These are phyloP conservation scores for Phalacrocorax brasilianus DNA, from an alignment of 2,113 vertebrate species.

Conservation along the genomic window DNA sequence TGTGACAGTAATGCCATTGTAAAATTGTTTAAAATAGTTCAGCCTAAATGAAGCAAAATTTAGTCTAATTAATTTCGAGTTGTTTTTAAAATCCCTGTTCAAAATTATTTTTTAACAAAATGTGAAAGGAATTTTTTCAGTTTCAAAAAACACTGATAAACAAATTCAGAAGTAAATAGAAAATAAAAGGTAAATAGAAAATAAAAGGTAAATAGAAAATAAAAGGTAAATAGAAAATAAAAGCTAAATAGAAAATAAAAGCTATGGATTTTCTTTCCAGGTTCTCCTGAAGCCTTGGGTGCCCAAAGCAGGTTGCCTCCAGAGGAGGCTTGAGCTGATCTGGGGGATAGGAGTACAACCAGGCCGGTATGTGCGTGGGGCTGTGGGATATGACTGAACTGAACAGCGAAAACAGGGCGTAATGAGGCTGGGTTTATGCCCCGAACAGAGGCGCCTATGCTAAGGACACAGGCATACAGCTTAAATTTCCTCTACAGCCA, in stretches of 20 bases:
- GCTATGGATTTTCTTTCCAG: neutral
- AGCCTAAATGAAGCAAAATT: neutral
- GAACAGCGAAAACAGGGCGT: neutral
- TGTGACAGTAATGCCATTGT: neutral
- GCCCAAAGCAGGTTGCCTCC: neutral
- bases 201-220: too few relatives aligned
- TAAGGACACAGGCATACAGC: neutral
- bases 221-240: neutral
- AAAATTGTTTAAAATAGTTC: neutral
- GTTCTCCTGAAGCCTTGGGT: neutral
- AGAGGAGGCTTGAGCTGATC: neutral
- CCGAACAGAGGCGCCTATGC: neutral
- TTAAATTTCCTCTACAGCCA: neutral
- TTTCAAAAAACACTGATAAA: neutral
- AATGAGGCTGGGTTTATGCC: neutral
- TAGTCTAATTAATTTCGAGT: neutral
- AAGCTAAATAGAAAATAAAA: neutral
- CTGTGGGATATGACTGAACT: neutral
- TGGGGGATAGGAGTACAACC: neutral
- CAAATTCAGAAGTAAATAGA: neutral
- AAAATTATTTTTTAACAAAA: neutral
- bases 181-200: neutral
- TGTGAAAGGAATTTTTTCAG: neutral
- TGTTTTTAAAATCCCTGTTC: neutral
- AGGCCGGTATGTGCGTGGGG: neutral